phyloP scores from a whole-genome alignment of 2,113 vertebrate genomes.

The Micronycteris hirsuta region DNA sequence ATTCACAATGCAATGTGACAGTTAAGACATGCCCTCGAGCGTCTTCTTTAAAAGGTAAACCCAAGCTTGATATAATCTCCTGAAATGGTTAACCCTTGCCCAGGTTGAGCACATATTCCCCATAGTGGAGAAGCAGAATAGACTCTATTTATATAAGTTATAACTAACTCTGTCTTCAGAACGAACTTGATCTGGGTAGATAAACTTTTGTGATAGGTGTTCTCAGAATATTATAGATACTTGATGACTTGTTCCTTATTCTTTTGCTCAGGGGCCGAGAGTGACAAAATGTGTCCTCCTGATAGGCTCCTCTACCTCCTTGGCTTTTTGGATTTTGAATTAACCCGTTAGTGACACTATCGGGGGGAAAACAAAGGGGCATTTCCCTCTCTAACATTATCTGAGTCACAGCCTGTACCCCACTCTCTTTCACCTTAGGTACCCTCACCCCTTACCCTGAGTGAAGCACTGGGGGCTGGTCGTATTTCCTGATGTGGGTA shows the following conservation, averaged over 20 bases:
- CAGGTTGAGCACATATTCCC: conserved; percentile 42
- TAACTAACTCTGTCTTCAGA: background rate
- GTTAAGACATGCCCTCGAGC: conserved; percentile 81
- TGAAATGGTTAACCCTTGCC: conserved; percentile 77
- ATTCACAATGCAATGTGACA: conserved; percentile 79
- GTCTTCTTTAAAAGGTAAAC: conserved; percentile 79
- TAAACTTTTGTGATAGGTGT: background rate
- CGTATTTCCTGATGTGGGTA: background rate
- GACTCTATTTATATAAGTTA: background rate
- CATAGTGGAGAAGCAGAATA: conserved; percentile 15
- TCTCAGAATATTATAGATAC: background rate
- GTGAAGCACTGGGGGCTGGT: background rate
- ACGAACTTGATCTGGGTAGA: background rate
- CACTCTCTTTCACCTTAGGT: background rate
- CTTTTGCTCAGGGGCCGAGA: background rate
- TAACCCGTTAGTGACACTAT: background rate
- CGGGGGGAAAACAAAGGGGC: background rate
- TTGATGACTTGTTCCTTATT: background rate
- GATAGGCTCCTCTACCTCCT: background rate
- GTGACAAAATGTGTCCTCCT: background rate
- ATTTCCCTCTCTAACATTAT: background rate
- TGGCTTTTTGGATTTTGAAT: background rate
- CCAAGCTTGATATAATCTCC: conserved; percentile 69
- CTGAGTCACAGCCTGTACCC: background rate
- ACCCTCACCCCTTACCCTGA: background rate